These are phyloP conservation scores for Amphibalanus amphitrite DNA, from an alignment of 1,140 invertebrate genomes.

Conservation along the genomic window DNA sequence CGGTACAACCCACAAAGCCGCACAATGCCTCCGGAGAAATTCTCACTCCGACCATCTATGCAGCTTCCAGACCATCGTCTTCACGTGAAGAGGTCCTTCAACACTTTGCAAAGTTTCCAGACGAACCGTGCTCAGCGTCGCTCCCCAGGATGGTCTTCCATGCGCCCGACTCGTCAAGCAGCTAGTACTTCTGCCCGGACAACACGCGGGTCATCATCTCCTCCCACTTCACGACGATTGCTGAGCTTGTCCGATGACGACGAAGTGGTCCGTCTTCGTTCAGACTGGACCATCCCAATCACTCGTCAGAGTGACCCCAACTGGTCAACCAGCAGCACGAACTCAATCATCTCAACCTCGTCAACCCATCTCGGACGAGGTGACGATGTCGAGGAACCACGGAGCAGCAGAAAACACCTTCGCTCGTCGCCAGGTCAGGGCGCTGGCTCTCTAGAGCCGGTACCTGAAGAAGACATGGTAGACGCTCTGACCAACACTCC, in stretches of 20 bases:
- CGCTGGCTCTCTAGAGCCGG: not conserved
- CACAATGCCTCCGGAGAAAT: not conserved
- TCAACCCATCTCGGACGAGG: too few species aligned
- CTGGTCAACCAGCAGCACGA: too few species aligned
- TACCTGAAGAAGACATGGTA: not conserved
- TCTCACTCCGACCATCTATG: not conserved
- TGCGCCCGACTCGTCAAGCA: too few species aligned
- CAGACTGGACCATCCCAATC: not conserved
- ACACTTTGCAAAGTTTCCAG: not conserved
- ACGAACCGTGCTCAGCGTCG: not conserved
- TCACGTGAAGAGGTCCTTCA: not conserved
- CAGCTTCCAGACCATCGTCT: not conserved
- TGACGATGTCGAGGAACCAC: too few species aligned
- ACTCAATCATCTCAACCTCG: too few species aligned
- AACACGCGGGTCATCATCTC: too few species aligned
- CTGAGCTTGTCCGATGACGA: not conserved
- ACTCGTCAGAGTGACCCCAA: too few species aligned
- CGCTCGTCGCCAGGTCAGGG: too few species aligned
- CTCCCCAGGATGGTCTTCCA: too few species aligned
- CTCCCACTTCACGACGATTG: not conserved
- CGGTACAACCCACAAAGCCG: not conserved
- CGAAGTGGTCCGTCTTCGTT: not conserved
- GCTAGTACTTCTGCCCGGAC: too few species aligned
- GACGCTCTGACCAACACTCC: constrained; percentile 10
- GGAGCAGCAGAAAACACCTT: too few species aligned